Evolutionary conservation across 2,113 vertebrate species (phyloP), one percentile per base, ranked within the genome.

Genomic region (Eulemur macaco): DNA sequence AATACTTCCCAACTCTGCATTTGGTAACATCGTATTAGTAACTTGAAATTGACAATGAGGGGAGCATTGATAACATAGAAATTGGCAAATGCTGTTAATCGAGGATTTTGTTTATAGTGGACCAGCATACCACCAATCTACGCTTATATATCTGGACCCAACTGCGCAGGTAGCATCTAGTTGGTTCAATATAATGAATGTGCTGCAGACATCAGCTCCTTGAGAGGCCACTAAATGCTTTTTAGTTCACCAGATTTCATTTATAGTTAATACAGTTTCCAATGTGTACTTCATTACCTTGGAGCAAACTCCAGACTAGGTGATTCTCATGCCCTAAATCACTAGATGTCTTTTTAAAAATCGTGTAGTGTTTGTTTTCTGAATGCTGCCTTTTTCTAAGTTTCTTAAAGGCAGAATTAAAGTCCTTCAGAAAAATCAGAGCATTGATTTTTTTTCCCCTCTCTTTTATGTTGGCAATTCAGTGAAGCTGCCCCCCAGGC

Each of bases 381-480:
- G 27, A 96, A 42, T n/a, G n/a, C 68, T 82, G 31, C 11, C 60
- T 95, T 91, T 77, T n/a, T 12, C 45, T 71, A 8, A 80, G 71
- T 94, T 93, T 94, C 78, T 88, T 37, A 25, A 98, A 94, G 45
- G 47, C 77, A 81, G 93, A 92, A 64, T 76, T 78, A 92, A 90
- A 88, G 52, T n/a, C 78, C 91, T 95, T 88, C 77, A 88, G 84
- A 88, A 96, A 92, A 96, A 93, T 94, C 64, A 89, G n/a, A 87
- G 39, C 77, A 96, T 73, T 68, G 85, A 86, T 74, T 80, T 71
- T 68, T 50, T 37, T 25, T 2, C 17, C 18, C 39, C 39, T 81
- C 42, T 84, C 52, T 97, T 95, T 94, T 54, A 88, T 93, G 77
- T 78, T 77, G 31, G 45, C 89, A 73, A 81, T 78, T 87, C 81